Percentiles rank a stretch among this genome's conserved stretches.
phyloP scores from a whole-genome alignment of 1,140 invertebrate species.

The Scylla paramamosain region DNA sequence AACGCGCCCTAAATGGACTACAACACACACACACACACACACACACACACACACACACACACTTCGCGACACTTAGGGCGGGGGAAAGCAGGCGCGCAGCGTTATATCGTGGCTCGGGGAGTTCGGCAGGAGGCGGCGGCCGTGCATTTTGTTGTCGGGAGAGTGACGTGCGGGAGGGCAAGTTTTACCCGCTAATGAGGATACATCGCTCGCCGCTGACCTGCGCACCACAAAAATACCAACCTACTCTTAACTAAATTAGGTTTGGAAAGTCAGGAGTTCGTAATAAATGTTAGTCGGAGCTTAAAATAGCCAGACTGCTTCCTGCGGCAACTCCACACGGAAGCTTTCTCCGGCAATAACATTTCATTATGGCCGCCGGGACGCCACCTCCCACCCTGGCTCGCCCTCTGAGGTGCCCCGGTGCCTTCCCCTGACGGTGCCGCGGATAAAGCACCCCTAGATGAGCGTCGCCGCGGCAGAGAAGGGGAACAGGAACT shows the following conservation, averaged over 20 bases:
- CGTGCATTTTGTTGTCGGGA: background rate
- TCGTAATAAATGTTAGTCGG: slow-evolving; percentile 11
- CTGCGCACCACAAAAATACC: background rate
- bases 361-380: slow-evolving; percentile 34
- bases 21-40: background rate
- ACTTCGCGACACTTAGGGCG: background rate
- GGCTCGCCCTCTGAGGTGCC: background rate
- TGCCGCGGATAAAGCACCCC: background rate
- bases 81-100: background rate
- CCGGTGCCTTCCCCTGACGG: background rate
- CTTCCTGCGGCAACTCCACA: background rate
- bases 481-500: background rate
- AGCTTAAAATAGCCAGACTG: background rate
- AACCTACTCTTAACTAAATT: background rate
- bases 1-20: background rate
- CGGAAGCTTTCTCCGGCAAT: slow-evolving; percentile 44
- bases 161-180: background rate
- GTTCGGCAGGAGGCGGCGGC: too few species aligned
- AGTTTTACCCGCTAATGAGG: slow-evolving; percentile 2
- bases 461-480: background rate
- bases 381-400: background rate
- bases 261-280: slow-evolving; percentile 32
- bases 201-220: slow-evolving; percentile 1
- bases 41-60: background rate
- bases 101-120: too few species aligned